Percentiles rank a stretch among this genome's conserved stretches.
These are phyloP conservation scores for Sciurus niger DNA, from an alignment of 2,113 vertebrate species.

Conservation along the genomic window DNA sequence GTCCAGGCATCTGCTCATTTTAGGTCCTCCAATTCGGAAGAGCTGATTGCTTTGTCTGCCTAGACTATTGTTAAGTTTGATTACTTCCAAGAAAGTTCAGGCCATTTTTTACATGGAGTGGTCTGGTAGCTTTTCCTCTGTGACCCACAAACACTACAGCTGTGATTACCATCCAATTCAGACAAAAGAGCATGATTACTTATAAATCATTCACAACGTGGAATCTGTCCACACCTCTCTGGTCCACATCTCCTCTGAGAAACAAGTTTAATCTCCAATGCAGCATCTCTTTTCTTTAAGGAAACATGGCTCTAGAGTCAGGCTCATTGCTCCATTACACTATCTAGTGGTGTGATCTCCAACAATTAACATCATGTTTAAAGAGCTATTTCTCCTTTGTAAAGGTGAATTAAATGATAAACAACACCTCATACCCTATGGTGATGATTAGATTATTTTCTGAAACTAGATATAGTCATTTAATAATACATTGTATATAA, in stretches of 20 bases:
- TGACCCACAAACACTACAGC: not conserved
- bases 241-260: not conserved
- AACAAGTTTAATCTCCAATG: not conserved
- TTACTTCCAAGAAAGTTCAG: conserved; percentile 2
- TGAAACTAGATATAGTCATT: not conserved
- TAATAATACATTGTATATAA: not conserved
- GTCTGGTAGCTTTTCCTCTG: not conserved
- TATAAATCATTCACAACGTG: not conserved
- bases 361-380: not conserved
- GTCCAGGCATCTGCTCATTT: not conserved
- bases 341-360: not conserved
- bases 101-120: not conserved
- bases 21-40: not conserved
- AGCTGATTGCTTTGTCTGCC: conserved; percentile 49
- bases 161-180: conserved; percentile 37
- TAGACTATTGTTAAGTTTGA: conserved; percentile 45
- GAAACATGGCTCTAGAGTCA: not conserved
- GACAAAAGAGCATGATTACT: conserved; percentile 62
- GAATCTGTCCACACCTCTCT: not conserved
- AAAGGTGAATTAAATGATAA: not conserved
- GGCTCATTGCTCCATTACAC: not conserved
- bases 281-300: not conserved
- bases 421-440: not conserved
- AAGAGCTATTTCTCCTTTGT: not conserved
- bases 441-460: not conserved